Conservation (phyloP, 2,113 vertebrate genomes). For the Labrus mixtus region DNA sequence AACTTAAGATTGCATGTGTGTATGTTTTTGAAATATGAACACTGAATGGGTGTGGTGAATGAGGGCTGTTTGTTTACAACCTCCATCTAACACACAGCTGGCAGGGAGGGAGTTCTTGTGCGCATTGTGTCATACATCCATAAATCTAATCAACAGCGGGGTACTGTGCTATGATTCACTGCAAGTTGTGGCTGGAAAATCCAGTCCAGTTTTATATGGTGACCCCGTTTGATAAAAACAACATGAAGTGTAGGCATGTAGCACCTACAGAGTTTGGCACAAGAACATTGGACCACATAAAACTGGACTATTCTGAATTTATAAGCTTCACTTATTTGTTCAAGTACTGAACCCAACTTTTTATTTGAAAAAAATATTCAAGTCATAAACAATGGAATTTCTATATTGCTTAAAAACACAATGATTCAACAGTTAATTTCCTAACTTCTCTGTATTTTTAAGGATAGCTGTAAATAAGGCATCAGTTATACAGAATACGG, state of each 20-base stretch:
- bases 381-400: background rate
- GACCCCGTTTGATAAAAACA: constrained; percentile 11
- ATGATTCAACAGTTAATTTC: background rate
- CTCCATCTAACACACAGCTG: constrained; percentile 49
- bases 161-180: constrained; percentile 53
- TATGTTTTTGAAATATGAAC: constrained; percentile 46
- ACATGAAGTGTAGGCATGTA: background rate
- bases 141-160: constrained; percentile 47
- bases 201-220: constrained; percentile 38
- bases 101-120: constrained; percentile 10
- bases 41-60: constrained; percentile 69
- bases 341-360: background rate
- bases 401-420: background rate
- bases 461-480: too few species aligned
- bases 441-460: too few species aligned
- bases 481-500: background rate
- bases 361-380: background rate
- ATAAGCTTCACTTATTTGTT: background rate
- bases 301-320: background rate
- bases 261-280: background rate
- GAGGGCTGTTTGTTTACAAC: constrained; percentile 52
- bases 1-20: constrained; percentile 57
- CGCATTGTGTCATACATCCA: constrained; percentile 38
- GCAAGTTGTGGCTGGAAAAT: constrained; percentile 59
- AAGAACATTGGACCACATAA: background rate